phyloP scores from a whole-genome alignment of 1,140 invertebrate species.

The Heliconius hewitsoni region DNA sequence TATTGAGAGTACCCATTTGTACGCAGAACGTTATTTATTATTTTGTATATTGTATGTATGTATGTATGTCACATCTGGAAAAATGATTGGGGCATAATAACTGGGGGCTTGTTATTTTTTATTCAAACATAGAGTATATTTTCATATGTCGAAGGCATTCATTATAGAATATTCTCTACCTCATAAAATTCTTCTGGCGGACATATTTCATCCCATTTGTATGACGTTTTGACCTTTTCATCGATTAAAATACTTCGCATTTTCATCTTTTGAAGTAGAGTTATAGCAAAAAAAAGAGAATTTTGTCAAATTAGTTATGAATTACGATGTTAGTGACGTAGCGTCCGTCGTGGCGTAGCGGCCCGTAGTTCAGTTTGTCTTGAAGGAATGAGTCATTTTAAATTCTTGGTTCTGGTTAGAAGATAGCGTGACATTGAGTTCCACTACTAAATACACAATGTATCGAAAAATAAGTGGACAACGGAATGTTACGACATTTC shows the following conservation, averaged over 20 bases:
- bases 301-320: no score
- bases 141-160: background rate
- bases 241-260: background rate
- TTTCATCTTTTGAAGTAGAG: background rate
- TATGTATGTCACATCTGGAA: constrained; percentile 24
- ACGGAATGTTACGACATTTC: no score
- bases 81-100: constrained; percentile 28
- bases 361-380: no score
- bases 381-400: no score
- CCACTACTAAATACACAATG: no score
- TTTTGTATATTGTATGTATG: background rate
- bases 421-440: no score
- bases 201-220: background rate
- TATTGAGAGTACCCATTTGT: background rate
- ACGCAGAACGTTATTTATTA: background rate
- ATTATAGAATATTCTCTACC: background rate
- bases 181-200: background rate
- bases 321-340: no score
- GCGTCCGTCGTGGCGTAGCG: no score
- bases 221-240: background rate
- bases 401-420: no score
- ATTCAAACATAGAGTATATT: background rate
- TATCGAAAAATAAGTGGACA: no score
- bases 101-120: background rate
- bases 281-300: no score